phyloP scores from a whole-genome alignment of 2,888 invertebrate genomes.

The Maniola hyperantus region DNA sequence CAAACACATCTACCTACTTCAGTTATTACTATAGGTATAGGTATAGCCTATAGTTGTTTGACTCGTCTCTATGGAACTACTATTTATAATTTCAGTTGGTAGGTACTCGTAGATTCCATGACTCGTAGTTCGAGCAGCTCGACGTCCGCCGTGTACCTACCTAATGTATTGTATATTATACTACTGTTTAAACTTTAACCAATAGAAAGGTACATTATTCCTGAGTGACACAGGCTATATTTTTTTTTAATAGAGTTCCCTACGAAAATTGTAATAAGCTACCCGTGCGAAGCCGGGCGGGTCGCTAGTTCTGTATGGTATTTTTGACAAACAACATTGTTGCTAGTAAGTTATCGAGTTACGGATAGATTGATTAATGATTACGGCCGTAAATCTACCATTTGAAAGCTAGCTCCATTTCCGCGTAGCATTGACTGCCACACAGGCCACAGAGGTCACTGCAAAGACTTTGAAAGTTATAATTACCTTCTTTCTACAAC shows the following conservation, averaged over 20 bases:
- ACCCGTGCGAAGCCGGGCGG: no score
- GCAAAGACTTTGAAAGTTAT: conserved; percentile 24
- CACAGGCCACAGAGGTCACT: conserved; percentile 13
- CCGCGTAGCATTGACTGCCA: conserved; percentile 1
- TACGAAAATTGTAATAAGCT: no score
- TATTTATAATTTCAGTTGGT: not conserved
- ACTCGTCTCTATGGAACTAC: not conserved
- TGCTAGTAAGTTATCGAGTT: no score
- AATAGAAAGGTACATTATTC: no score
- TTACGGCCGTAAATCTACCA: not conserved
- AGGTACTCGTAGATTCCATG: not conserved
- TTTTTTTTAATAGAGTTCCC: no score
- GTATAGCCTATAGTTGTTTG: not conserved
- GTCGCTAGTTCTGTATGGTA: no score
- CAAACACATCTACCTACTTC: not conserved
- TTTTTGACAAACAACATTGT: not conserved
- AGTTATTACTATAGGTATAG: not conserved
- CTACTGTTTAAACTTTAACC: no score
- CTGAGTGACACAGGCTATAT: no score
- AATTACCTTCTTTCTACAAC: conserved; percentile 23
- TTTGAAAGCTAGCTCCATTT: not conserved
- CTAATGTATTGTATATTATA: not conserved
- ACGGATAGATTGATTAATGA: no score
- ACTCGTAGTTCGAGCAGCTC: no score
- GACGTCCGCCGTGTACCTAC: no score